Percentiles rank a stretch among this genome's conserved stretches.
These are phyloP conservation scores for Serripes groenlandicus DNA, from an alignment of 2,888 invertebrate species.

Conservation along the genomic window DNA sequence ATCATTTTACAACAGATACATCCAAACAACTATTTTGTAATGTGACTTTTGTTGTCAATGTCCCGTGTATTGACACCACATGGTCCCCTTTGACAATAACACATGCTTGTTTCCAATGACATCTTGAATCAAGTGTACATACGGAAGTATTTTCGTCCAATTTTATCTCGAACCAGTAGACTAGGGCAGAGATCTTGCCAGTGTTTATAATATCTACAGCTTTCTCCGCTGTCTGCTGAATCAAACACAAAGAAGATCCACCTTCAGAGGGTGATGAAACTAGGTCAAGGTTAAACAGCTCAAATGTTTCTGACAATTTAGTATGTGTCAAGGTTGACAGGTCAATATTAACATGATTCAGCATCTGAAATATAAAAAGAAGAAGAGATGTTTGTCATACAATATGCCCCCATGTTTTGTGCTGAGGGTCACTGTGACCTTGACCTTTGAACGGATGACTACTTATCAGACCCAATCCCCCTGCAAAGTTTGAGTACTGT, in stretches of 20 bases:
- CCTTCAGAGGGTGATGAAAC: constrained; percentile 49
- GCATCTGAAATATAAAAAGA: constrained; percentile 72
- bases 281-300: constrained; percentile 77
- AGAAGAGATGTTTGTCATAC: not conserved
- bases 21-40: constrained; percentile 80
- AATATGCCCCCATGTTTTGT: too few species aligned
- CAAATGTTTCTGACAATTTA: constrained; percentile 78
- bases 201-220: constrained; percentile 68
- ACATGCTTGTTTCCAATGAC: constrained; percentile 81
- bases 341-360: constrained; percentile 80
- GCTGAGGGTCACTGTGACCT: too few species aligned
- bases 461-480: too few species aligned
- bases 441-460: too few species aligned
- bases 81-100: constrained; percentile 74
- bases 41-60: constrained; percentile 66
- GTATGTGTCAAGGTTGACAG: constrained; percentile 77
- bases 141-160: constrained; percentile 69
- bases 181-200: constrained; percentile 78
- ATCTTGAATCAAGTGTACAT: constrained; percentile 73
- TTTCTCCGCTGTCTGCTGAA: constrained; percentile 67
- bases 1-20: constrained; percentile 43
- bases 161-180: constrained; percentile 82
- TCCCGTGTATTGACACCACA: constrained; percentile 67
- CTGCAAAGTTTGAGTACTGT: too few species aligned
- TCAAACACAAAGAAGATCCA: constrained; percentile 59